These are phyloP conservation scores for Bursaphelenchus mucronatus DNA, from an alignment of 1,140 invertebrate species.

Conservation along the genomic window DNA sequence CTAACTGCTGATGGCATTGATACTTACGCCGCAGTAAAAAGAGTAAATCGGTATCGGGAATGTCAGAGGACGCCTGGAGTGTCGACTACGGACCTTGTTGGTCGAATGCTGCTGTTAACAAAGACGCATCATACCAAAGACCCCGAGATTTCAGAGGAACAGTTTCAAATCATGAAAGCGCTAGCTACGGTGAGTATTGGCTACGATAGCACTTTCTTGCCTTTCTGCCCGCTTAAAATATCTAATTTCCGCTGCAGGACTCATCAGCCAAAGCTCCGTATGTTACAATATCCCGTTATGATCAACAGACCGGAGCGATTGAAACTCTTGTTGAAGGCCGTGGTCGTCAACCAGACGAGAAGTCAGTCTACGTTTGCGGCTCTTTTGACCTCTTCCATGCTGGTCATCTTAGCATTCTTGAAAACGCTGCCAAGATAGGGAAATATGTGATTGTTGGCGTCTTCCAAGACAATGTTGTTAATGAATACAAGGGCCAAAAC, in stretches of 20 bases:
- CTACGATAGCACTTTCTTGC: no score
- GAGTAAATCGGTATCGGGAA: slow-evolving; percentile 68
- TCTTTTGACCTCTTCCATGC: slow-evolving; percentile 98
- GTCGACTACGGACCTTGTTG: slow-evolving; percentile 74
- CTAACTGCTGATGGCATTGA: slow-evolving; percentile 90
- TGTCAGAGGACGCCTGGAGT: slow-evolving; percentile 79
- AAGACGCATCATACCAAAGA: slow-evolving; percentile 77
- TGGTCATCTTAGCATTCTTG: slow-evolving; percentile 90
- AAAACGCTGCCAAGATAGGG: slow-evolving; percentile 76
- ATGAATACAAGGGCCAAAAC: slow-evolving; percentile 84
- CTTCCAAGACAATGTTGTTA: slow-evolving; percentile 84
- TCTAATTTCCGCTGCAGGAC: no score
- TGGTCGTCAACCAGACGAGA: slow-evolving; percentile 78
- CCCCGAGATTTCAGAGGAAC: slow-evolving; percentile 57
- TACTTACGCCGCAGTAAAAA: slow-evolving; percentile 77
- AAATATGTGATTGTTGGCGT: slow-evolving; percentile 97
- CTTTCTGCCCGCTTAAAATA: not conserved
- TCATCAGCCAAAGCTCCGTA: no score
- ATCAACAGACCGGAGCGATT: no score
- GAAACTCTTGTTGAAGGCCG: slow-evolving; percentile 79
- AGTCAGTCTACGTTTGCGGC: slow-evolving; percentile 86
- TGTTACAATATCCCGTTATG: no score
- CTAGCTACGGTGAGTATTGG: slow-evolving; percentile 52
- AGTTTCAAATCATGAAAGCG: slow-evolving; percentile 50
- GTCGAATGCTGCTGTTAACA: slow-evolving; percentile 85